A percentile compares a stretch with the other conserved stretches of the same genome.
Conservation (phyloP, 2,797 vertebrate species). For the Bryconaethiops microstoma region DNA sequence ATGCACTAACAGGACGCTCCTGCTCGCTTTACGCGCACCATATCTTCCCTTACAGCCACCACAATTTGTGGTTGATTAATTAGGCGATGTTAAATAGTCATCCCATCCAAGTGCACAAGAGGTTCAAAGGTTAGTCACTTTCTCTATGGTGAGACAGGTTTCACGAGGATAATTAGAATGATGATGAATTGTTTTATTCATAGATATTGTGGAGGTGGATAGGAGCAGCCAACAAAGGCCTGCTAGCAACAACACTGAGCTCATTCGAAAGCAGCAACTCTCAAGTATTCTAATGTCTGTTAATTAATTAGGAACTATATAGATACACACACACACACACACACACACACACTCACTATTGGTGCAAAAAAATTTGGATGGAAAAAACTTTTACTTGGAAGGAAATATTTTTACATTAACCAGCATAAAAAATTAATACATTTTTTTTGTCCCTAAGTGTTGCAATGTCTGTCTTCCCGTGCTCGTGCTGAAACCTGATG, state of each 20-base stretch:
- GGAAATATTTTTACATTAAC: too few species aligned
- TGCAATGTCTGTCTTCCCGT: too few species aligned
- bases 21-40: conserved; percentile 58
- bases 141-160: not conserved
- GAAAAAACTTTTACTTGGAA: too few species aligned
- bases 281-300: not conserved
- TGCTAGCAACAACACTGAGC: not conserved
- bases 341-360: too few species aligned
- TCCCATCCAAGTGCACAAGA: conserved; percentile 54
- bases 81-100: conserved; percentile 76
- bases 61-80: conserved; percentile 81
- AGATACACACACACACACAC: too few species aligned
- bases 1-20: conserved; percentile 28
- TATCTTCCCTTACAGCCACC: conserved; percentile 76
- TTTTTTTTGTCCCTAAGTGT: too few species aligned
- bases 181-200: conserved; percentile 36
- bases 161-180: conserved; percentile 36
- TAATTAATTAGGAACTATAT: not conserved
- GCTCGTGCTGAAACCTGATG: too few species aligned
- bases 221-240: not conserved
- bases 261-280: not conserved
- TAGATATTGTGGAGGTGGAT: conserved; percentile 31
- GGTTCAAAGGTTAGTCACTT: conserved; percentile 30
- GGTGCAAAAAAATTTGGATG: too few species aligned
- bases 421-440: too few species aligned